phyloP scores from a whole-genome alignment of 2,888 invertebrate genomes.

The Standfussiana lucernea region DNA sequence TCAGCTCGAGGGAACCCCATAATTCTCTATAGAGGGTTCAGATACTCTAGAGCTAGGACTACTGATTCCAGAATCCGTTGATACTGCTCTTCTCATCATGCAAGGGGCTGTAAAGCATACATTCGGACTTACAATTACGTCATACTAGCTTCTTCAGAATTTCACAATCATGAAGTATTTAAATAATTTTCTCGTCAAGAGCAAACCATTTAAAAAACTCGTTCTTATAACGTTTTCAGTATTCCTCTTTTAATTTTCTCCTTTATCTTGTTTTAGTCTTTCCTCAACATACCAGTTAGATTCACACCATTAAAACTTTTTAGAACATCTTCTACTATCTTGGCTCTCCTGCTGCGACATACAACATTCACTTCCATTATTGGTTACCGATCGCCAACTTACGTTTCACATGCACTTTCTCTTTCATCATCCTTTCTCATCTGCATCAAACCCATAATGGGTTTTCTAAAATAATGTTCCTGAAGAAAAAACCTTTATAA shows the following conservation, averaged over 20 bases:
- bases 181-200: too few relatives aligned
- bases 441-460: background rate
- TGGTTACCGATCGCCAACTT: background rate
- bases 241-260: too few relatives aligned
- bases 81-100: conserved; percentile 62
- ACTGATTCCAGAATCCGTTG: conserved; percentile 56
- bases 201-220: too few relatives aligned
- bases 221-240: too few relatives aligned
- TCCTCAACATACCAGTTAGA: too few relatives aligned
- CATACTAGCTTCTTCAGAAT: conserved; percentile 50
- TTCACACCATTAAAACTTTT: too few relatives aligned
- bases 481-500: background rate
- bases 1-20: conserved; percentile 49
- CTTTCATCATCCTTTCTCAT: background rate
- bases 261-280: too few relatives aligned
- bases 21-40: conserved; percentile 42
- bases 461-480: background rate
- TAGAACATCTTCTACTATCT: too few relatives aligned
- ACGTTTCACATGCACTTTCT: background rate
- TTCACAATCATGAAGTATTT: conserved; percentile 51
- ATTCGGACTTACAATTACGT: conserved; percentile 60
- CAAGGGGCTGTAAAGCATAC: conserved; percentile 70
- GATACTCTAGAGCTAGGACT: conserved; percentile 34
- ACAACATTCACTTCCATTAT: too few relatives aligned
- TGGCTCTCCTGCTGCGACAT: too few relatives aligned